Conservation (phyloP, 2,888 invertebrate species). For the Drosophila picticornis region DNA sequence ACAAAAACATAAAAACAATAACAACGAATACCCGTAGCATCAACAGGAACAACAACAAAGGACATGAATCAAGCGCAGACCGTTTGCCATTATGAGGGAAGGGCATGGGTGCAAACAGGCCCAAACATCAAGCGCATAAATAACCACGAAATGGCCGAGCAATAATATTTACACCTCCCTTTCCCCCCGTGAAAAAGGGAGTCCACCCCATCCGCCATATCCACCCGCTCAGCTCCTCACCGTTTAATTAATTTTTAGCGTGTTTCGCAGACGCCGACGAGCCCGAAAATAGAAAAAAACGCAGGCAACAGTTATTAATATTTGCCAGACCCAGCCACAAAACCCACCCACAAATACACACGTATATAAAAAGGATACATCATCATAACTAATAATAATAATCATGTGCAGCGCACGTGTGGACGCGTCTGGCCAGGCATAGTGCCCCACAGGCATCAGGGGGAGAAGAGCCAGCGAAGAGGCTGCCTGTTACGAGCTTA, state of each 20-base stretch:
- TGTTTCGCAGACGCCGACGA: slow-evolving; percentile 69
- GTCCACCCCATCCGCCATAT: neutral
- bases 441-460: neutral
- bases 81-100: slow-evolving; percentile 36
- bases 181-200: neutral
- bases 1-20: slow-evolving; percentile 28
- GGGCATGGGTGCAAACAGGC: slow-evolving; percentile 35
- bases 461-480: neutral
- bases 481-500: slow-evolving; percentile 40
- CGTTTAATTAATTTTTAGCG: slow-evolving; percentile 82
- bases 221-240: slow-evolving; percentile 48
- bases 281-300: slow-evolving; percentile 49
- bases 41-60: slow-evolving; percentile 38
- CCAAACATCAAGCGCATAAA: slow-evolving; percentile 71
- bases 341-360: slow-evolving; percentile 21
- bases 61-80: slow-evolving; percentile 73
- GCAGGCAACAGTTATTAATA: slow-evolving; percentile 77
- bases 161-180: slow-evolving; percentile 62
- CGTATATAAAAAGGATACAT: slow-evolving; percentile 67
- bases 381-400: slow-evolving; percentile 80
- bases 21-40: slow-evolving; percentile 29
- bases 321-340: slow-evolving; percentile 55
- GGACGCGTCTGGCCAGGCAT: slow-evolving; percentile 13
- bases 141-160: slow-evolving; percentile 81
- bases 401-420: slow-evolving; percentile 68